phyloP scores from a whole-genome alignment of 2,888 invertebrate species.

The Hypomecis atomaria region DNA sequence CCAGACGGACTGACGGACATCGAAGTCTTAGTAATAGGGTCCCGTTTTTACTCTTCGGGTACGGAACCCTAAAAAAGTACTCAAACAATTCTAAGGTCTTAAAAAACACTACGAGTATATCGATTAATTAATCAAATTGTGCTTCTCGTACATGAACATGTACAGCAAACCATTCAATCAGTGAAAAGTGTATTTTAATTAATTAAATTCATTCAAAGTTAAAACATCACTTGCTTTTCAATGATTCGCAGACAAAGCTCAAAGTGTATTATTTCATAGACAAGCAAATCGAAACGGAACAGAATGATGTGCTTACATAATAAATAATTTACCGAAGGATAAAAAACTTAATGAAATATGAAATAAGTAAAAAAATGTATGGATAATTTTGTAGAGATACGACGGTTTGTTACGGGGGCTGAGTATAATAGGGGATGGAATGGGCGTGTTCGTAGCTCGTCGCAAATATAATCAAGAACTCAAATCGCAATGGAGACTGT shows the following conservation, averaged over 20 bases:
- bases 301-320: slow-evolving; percentile 63
- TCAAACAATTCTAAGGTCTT: no score
- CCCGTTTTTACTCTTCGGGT: no score
- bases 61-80: no score
- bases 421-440: slow-evolving; percentile 81
- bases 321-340: slow-evolving; percentile 30
- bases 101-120: no score
- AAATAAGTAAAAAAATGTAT: slow-evolving; percentile 46
- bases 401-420: slow-evolving; percentile 51
- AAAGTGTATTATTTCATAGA: slow-evolving; percentile 84
- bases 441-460: slow-evolving; percentile 79
- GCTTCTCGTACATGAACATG: not conserved
- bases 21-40: no score
- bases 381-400: slow-evolving; percentile 47
- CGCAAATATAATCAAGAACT: slow-evolving; percentile 83
- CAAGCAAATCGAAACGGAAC: slow-evolving; percentile 75
- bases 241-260: slow-evolving; percentile 79
- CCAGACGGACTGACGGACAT: no score
- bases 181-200: slow-evolving; percentile 72
- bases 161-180: slow-evolving; percentile 55
- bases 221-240: slow-evolving; percentile 80
- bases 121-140: no score
- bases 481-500: slow-evolving; percentile 51
- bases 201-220: slow-evolving; percentile 79
- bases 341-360: slow-evolving; percentile 26